phyloP scores from a whole-genome alignment of 2,888 invertebrate genomes.

The Bibio marci region DNA sequence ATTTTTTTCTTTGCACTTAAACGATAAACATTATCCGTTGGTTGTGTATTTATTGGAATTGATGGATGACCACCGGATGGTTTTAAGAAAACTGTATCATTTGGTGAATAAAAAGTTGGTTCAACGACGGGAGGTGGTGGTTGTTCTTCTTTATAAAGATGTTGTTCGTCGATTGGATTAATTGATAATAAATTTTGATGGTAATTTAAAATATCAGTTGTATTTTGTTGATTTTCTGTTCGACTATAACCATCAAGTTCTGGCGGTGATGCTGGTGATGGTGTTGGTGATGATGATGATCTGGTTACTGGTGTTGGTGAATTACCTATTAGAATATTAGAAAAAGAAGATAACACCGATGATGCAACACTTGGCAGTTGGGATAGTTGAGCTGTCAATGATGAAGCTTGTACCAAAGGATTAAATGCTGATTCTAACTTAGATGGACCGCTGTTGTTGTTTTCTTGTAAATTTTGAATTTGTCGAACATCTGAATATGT shows the following conservation, averaged over 20 bases:
- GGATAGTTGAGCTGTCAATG: slow-evolving; percentile 29
- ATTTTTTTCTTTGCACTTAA: slow-evolving; percentile 49
- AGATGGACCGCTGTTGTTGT: slow-evolving; percentile 9
- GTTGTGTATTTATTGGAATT: slow-evolving; percentile 5
- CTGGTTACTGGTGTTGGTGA: slow-evolving; percentile 10
- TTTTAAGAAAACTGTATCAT: slow-evolving; percentile 12
- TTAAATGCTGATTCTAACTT: slow-evolving; percentile 2
- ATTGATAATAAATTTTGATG: background rate
- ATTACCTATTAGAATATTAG: slow-evolving; percentile 23
- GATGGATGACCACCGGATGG: background rate
- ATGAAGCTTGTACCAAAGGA: slow-evolving; percentile 17
- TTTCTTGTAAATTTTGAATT: no score
- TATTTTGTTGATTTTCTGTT: background rate
- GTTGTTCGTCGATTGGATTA: background rate
- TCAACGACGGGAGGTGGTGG: slow-evolving; percentile 6
- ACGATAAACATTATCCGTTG: slow-evolving; percentile 38
- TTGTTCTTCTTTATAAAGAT: background rate
- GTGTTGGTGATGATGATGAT: slow-evolving; percentile 1
- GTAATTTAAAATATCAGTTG: no score
- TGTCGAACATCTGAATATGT: no score
- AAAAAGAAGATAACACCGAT: slow-evolving; percentile 41
- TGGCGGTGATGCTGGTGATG: background rate
- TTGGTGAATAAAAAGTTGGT: slow-evolving; percentile 24
- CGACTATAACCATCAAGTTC: no score
- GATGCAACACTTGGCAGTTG: slow-evolving; percentile 42